Evolutionary conservation across 53 echinoderm and acorn worm genomes (phyloP).

Genomic region (Pentamera pediparva): DNA sequence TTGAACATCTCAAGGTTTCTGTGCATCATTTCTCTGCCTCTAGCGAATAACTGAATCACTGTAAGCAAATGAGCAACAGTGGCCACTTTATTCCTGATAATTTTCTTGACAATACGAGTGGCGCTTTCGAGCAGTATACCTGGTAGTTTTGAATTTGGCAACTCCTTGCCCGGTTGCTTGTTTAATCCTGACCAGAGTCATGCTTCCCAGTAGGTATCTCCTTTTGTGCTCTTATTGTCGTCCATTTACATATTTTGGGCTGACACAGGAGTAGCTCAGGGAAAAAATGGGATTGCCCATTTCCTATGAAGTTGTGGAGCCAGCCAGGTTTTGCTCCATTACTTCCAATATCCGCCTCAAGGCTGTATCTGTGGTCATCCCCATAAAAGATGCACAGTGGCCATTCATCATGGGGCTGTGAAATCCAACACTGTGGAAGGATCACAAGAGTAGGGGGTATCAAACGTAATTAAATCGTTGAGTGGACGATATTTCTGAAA

Average conservation of each 20-base stretch:
- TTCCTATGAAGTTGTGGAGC: not conserved
- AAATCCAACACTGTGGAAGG: not conserved
- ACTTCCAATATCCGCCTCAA: constrained; percentile 14
- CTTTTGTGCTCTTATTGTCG: not conserved
- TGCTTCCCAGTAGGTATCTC: not conserved
- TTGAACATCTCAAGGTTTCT: not conserved
- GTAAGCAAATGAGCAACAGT: not conserved
- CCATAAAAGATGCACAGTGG: constrained; percentile 28
- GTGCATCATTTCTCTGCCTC: not conserved
- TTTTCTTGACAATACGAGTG: constrained; percentile 19
- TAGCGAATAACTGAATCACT: not conserved
- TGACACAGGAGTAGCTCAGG: not conserved
- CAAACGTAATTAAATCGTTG: too few species aligned
- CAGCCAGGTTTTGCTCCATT: not conserved
- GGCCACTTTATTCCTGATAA: not conserved
- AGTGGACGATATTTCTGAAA: too few species aligned
- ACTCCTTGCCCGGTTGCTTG: not conserved
- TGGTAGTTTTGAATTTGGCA: not conserved
- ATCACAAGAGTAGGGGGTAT: too few species aligned
- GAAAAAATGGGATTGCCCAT: not conserved
- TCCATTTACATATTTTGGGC: not conserved
- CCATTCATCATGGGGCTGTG: constrained; percentile 25
- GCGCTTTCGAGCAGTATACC: not conserved
- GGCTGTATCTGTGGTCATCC: not conserved
- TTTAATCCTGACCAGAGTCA: not conserved